These are phyloP conservation scores for Parochlus steinenii DNA, from an alignment of 2,888 invertebrate genomes.

Conservation along the genomic window DNA sequence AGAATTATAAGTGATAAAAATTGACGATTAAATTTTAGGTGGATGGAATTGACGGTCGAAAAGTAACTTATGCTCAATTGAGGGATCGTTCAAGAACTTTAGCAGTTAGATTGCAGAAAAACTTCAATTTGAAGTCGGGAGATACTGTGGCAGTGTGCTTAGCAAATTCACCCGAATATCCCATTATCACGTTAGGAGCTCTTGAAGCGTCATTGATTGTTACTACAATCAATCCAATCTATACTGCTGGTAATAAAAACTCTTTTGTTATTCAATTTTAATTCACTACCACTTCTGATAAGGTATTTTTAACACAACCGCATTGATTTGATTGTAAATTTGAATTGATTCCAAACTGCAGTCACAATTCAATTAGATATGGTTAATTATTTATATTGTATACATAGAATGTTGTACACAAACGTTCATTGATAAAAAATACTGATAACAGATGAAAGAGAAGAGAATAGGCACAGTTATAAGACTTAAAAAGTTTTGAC, in stretches of 20 bases:
- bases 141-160: slow-evolving; percentile 53
- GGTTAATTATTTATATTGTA: too few species aligned
- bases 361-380: too few species aligned
- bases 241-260: slow-evolving; percentile 39
- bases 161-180: slow-evolving; percentile 62
- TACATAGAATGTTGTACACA: too few species aligned
- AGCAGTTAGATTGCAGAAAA: slow-evolving; percentile 44
- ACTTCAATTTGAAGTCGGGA: slow-evolving; percentile 46
- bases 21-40: slow-evolving; percentile 33
- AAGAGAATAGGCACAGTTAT: too few species aligned
- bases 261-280: too few species aligned
- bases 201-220: slow-evolving; percentile 50
- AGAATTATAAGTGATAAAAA: too few species aligned
- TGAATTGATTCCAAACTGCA: too few species aligned
- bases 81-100: slow-evolving; percentile 46
- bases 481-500: too few species aligned
- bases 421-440: too few species aligned
- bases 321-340: too few species aligned
- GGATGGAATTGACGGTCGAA: slow-evolving; percentile 51
- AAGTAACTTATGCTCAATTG: slow-evolving; percentile 52
- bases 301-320: not conserved
- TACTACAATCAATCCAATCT: slow-evolving; percentile 58
- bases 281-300: not conserved
- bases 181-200: slow-evolving; percentile 45
- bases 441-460: too few species aligned